These are phyloP conservation scores for Ascidia mentula DNA, from an alignment of 23 tunicate genomes.

Conservation along the genomic window DNA sequence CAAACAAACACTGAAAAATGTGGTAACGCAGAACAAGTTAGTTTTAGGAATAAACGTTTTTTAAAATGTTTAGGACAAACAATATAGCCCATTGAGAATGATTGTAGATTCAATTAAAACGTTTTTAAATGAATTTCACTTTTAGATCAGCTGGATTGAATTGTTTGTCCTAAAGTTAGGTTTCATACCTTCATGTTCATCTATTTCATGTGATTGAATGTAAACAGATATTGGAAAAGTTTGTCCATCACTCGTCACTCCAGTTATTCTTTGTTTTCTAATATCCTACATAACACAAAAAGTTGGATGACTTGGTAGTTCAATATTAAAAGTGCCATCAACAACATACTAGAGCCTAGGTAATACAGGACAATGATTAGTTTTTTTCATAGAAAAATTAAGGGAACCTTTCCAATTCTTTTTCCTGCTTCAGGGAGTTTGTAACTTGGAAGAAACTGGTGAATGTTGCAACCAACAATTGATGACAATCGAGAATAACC, in stretches of 20 bases:
- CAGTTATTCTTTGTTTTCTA: conserved; percentile 43
- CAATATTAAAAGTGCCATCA: too few species aligned
- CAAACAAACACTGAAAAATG: too few species aligned
- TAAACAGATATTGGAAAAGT: conserved; percentile 56
- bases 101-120: too few species aligned
- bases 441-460: conserved; percentile 47
- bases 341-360: neutral
- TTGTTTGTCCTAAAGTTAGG: neutral
- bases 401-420: conserved; percentile 29
- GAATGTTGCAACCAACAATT: conserved; percentile 4
- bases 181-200: conserved; percentile 5
- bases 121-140: too few species aligned
- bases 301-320: too few species aligned
- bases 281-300: conserved; percentile 16
- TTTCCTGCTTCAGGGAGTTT: conserved; percentile 34
- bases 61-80: too few species aligned
- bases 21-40: too few species aligned
- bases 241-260: conserved; percentile 39
- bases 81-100: too few species aligned
- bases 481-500: conserved; percentile 23
- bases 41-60: too few species aligned
- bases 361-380: neutral
- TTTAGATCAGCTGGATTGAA: too few species aligned
- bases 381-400: neutral
- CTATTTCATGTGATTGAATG: conserved; percentile 41